phyloP scores from a whole-genome alignment of 2,888 invertebrate genomes.

The Willowsia nigromaculata region DNA sequence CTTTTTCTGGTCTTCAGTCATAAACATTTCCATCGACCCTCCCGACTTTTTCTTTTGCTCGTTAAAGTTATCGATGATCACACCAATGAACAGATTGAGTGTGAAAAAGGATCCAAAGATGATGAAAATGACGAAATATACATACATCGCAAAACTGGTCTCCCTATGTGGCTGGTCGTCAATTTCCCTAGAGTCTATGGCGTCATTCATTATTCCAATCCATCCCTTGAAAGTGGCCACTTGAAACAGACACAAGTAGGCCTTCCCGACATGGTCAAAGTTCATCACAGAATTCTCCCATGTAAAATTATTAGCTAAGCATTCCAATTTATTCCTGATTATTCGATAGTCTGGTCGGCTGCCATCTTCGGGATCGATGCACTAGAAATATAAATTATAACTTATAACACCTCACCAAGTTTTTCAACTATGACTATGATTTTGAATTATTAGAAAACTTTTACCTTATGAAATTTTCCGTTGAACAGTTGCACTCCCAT shows the following conservation, averaged over 20 bases:
- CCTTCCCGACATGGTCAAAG: constrained; percentile 95
- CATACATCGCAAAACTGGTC: constrained; percentile 97
- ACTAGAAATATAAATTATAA: too few relatives aligned
- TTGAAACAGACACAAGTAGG: too few relatives aligned
- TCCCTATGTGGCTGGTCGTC: constrained; percentile 89
- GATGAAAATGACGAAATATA: constrained; percentile 98
- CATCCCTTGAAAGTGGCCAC: constrained; percentile 99
- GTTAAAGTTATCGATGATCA: too few relatives aligned
- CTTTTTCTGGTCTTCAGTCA: constrained; percentile 98
- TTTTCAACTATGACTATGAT: too few relatives aligned
- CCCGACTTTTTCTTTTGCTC: constrained; percentile 96
- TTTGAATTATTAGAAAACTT: too few relatives aligned
- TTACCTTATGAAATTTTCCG: too few relatives aligned
- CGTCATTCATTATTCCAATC: constrained; percentile 96
- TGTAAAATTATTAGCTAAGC: constrained; percentile 92
- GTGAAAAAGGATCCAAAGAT: too few relatives aligned
- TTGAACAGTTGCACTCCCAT: too few relatives aligned
- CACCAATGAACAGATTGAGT: too few relatives aligned
- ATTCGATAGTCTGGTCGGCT: constrained; percentile 89
- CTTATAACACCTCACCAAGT: too few relatives aligned
- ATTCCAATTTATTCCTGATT: constrained; percentile 92
- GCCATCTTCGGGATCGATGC: constrained; percentile 91
- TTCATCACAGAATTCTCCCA: constrained; percentile 97
- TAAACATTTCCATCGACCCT: constrained; percentile 71
- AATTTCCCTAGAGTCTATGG: constrained; percentile 92